Conservation (phyloP, 2,113 vertebrate genomes). For the Salvator merianae region DNA sequence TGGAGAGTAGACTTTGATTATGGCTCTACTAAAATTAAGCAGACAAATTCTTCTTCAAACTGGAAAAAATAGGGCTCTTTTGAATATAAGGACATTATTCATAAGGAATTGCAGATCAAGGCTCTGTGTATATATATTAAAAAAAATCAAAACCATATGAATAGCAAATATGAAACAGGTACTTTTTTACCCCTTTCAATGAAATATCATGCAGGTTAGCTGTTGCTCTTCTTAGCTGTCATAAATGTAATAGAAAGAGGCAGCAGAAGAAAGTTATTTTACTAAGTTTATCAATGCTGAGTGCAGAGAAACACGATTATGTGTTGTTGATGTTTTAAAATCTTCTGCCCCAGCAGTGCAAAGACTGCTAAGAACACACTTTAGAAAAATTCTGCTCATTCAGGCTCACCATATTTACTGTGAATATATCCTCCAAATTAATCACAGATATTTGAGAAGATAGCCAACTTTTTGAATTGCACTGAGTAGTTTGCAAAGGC, state of each 20-base stretch:
- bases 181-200: not conserved
- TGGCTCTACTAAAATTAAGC: not conserved
- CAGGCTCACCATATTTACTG: conserved; percentile 22
- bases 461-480: not conserved
- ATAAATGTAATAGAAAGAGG: conserved; percentile 49
- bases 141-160: conserved; percentile 19
- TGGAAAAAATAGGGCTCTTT: conserved; percentile 2
- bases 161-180: conserved; percentile 42
- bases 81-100: conserved; percentile 17
- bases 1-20: not conserved
- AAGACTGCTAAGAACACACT: conserved; percentile 35
- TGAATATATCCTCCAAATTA: conserved; percentile 41
- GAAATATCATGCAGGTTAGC: conserved; percentile 50
- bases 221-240: conserved; percentile 57
- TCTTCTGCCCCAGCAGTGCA: conserved; percentile 47
- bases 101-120: conserved; percentile 39
- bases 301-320: conserved; percentile 50
- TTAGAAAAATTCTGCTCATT: conserved; percentile 50
- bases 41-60: not conserved
- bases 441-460: conserved; percentile 38
- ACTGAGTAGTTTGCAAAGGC: not conserved
- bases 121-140: not conserved
- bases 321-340: conserved; percentile 30
- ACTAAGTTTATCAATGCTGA: conserved; percentile 57
- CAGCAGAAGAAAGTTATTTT: conserved; percentile 53